Evolutionary conservation across 2,113 vertebrate species (phyloP).

Genomic region (Gnathonemus longibarbis): DNA sequence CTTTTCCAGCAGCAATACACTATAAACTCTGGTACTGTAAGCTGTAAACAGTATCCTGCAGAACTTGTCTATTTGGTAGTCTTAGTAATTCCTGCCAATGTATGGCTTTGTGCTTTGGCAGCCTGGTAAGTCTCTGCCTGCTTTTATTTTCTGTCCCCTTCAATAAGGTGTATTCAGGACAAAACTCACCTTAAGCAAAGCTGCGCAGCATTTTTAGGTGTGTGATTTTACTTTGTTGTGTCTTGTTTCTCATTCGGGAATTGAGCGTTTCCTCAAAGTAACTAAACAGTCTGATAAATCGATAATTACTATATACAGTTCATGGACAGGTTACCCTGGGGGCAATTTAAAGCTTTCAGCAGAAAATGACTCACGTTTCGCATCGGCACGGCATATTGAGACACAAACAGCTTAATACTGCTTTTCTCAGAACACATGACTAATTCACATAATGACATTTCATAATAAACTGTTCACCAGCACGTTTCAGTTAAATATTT

Average conservation of each 20-base stretch:
- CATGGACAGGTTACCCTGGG: not conserved
- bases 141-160: not conserved
- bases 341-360: not conserved
- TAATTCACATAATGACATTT: not conserved
- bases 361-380: not conserved
- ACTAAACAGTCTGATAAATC: not conserved
- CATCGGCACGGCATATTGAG: not conserved
- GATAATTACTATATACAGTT: not conserved
- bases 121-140: not conserved
- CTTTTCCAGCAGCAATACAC: not conserved
- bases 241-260: not conserved
- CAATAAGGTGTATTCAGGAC: not conserved
- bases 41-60: not conserved
- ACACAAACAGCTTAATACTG: not conserved
- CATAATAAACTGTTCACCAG: not conserved
- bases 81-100: not conserved
- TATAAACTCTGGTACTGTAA: not conserved
- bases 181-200: not conserved
- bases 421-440: not conserved
- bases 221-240: not conserved
- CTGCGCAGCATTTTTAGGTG: not conserved
- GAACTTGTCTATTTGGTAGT: not conserved
- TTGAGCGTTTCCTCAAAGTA: not conserved
- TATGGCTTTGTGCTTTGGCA: not conserved
- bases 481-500: not conserved